phyloP scores from a whole-genome alignment of 1,140 invertebrate genomes.

The Drosophila novamexicana region DNA sequence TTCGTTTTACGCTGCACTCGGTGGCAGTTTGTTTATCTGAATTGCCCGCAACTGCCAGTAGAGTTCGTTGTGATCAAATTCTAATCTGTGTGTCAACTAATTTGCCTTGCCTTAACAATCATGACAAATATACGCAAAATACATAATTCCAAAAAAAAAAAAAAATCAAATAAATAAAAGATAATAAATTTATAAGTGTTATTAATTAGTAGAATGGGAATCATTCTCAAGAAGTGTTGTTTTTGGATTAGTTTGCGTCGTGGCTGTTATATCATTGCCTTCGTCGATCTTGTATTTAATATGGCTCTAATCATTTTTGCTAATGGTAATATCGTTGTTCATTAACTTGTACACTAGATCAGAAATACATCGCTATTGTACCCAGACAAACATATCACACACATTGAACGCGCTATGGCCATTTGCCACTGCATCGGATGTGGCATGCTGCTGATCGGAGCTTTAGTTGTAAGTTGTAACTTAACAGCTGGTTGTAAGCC shows the following conservation, averaged over 20 bases:
- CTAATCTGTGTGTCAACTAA: slow-evolving; percentile 13
- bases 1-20: slow-evolving; percentile 68
- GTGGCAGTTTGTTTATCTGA: slow-evolving; percentile 54
- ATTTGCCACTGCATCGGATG: slow-evolving; percentile 67
- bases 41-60: background rate
- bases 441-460: slow-evolving; percentile 42
- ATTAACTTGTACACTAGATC: too few relatives aligned
- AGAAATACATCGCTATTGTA: background rate
- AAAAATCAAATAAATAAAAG: background rate
- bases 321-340: slow-evolving; percentile 1
- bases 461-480: slow-evolving; percentile 48
- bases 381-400: background rate
- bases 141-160: slow-evolving; percentile 9
- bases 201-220: background rate
- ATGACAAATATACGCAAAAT: slow-evolving; percentile 16
- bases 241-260: slow-evolving; percentile 42
- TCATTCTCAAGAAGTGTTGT: slow-evolving; percentile 33
- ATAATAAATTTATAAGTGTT: background rate
- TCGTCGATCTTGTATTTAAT: slow-evolving; percentile 33
- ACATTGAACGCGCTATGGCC: slow-evolving; percentile 50
- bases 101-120: slow-evolving; percentile 41
- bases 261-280: slow-evolving; percentile 44
- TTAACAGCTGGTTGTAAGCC: background rate
- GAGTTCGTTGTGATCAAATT: slow-evolving; percentile 25
- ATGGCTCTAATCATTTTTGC: slow-evolving; percentile 11